Conservation (phyloP, 2,888 invertebrate species). For the Scelioninae gen. 1 region DNA sequence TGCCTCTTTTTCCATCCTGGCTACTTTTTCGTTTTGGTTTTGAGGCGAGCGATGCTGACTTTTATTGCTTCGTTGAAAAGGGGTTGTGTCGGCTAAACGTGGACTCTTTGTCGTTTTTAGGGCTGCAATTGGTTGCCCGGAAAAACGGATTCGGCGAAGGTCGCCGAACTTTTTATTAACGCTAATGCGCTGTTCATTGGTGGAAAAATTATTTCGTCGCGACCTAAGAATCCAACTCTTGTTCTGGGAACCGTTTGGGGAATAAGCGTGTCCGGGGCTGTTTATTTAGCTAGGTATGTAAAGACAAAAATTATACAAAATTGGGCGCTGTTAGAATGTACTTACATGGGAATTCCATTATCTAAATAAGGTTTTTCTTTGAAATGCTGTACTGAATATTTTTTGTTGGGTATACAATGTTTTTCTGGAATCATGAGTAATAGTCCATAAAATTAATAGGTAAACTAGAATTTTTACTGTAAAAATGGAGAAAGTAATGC, state of each 20-base stretch:
- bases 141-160: constrained; percentile 29
- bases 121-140: constrained; percentile 28
- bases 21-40: constrained; percentile 42
- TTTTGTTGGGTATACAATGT: too few species aligned
- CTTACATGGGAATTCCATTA: too few species aligned
- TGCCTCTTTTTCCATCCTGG: not conserved
- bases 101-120: constrained; percentile 48
- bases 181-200: constrained; percentile 42
- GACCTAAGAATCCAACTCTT: constrained; percentile 4
- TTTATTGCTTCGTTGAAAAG: constrained; percentile 56
- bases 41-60: constrained; percentile 47
- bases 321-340: too few species aligned
- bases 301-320: too few species aligned
- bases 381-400: too few species aligned
- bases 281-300: not conserved
- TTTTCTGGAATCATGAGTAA: too few species aligned
- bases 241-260: not conserved
- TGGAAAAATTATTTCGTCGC: constrained; percentile 12
- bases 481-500: too few species aligned
- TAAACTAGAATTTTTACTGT: too few species aligned
- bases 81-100: constrained; percentile 41
- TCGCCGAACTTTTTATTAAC: constrained; percentile 47
- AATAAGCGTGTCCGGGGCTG: not conserved
- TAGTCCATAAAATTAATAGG: too few species aligned
- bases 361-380: too few species aligned